Evolutionary conservation across 1,140 invertebrate genomes (phyloP).

Genomic region (Danaus melanippus): DNA sequence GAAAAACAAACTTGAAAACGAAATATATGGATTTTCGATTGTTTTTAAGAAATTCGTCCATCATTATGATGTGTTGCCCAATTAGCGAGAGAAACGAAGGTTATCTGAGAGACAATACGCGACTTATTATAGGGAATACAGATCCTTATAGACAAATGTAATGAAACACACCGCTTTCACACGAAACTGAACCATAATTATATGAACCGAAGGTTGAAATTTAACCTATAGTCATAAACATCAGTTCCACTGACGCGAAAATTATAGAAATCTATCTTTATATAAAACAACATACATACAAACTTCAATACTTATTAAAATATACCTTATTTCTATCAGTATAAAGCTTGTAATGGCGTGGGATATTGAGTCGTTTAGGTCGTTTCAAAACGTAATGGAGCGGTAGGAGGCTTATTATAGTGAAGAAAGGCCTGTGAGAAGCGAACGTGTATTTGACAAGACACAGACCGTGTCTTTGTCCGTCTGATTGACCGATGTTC

Average conservation of each 20-base stretch:
- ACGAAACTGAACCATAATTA: not conserved
- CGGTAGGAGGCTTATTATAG: conserved; percentile 31
- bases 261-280: not conserved
- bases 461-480: conserved; percentile 26
- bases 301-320: too few species aligned
- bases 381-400: conserved; percentile 4
- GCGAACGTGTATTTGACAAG: conserved; percentile 28
- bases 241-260: not conserved
- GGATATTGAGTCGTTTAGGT: not conserved
- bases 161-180: too few species aligned
- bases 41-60: conserved; percentile 13
- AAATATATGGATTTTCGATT: too few species aligned
- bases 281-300: too few species aligned
- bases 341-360: not conserved
- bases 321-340: not conserved
- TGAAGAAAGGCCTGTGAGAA: conserved; percentile 26
- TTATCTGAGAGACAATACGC: conserved; percentile 37
- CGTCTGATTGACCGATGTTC: conserved; percentile 28
- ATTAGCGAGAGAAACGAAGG: conserved; percentile 59
- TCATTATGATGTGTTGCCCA: conserved; percentile 50
- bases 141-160: too few species aligned
- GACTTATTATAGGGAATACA: conserved; percentile 15
- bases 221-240: not conserved
- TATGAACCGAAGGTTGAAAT: not conserved
- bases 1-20: too few species aligned